A percentile compares a stretch with the other conserved stretches of the same genome.
Evolutionary conservation across 2,888 invertebrate genomes (phyloP).

Genomic region (Limnephilus marmoratus): DNA sequence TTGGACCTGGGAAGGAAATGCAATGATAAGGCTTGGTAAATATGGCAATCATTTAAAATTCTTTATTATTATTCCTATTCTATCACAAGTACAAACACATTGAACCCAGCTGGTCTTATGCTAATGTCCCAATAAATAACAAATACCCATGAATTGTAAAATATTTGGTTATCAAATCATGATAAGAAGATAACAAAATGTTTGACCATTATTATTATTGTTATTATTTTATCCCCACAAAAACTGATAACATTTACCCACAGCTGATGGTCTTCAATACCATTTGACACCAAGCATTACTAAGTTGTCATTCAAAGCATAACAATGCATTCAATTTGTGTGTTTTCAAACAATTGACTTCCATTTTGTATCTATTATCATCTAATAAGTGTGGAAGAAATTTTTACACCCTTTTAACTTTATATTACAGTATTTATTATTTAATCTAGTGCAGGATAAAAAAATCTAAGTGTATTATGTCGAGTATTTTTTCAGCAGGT

Average conservation of each 20-base stretch:
- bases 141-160: neutral
- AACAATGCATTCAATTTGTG: neutral
- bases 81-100: neutral
- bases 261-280: conserved; percentile 10
- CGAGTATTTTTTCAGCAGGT: neutral
- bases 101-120: neutral
- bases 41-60: neutral
- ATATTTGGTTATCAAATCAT: conserved; percentile 6
- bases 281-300: neutral
- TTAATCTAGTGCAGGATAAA: too few relatives aligned
- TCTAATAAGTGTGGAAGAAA: neutral
- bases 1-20: conserved; percentile 28
- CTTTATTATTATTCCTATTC: neutral
- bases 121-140: conserved; percentile 7
- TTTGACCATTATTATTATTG: conserved; percentile 18
- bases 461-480: neutral
- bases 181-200: conserved; percentile 12
- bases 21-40: conserved; percentile 2
- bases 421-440: too few relatives aligned
- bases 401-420: neutral
- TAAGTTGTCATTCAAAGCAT: neutral
- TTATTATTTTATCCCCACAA: neutral
- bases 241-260: neutral
- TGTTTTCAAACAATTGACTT: neutral
- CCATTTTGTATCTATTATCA: neutral